Conservation (phyloP, 2,113 vertebrate species). For the Todiramphus saurophagus region DNA sequence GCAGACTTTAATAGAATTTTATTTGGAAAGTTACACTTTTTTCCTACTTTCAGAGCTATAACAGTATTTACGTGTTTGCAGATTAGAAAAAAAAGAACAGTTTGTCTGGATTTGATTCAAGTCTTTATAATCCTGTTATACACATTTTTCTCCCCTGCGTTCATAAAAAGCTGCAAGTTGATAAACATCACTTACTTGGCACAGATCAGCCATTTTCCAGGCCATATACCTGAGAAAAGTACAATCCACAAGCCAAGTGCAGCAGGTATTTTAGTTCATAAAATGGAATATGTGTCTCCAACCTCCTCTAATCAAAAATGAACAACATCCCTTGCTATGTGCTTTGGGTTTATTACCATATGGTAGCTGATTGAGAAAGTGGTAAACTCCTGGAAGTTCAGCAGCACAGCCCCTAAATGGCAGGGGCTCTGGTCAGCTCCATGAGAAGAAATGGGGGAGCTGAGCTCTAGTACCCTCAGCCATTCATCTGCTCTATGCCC, state of each 20-base stretch:
- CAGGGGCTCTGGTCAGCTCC: background rate
- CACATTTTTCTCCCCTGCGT: slow-evolving; percentile 21
- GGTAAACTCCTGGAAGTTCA: background rate
- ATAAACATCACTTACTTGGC: slow-evolving; percentile 58
- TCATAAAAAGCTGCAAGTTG: slow-evolving; percentile 46
- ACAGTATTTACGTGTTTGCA: slow-evolving; percentile 19
- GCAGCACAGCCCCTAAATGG: background rate
- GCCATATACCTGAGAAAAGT: slow-evolving; percentile 56
- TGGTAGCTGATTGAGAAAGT: slow-evolving; percentile 30
- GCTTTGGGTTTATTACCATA: slow-evolving; percentile 42
- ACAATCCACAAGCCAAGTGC: slow-evolving; percentile 43
- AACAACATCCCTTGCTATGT: background rate
- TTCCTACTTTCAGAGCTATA: background rate
- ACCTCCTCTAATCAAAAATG: slow-evolving; percentile 27
- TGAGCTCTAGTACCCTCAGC: background rate
- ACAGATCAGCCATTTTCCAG: slow-evolving; percentile 42
- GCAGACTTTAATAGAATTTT: slow-evolving; percentile 52
- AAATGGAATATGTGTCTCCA: slow-evolving; percentile 24
- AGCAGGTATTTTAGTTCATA: slow-evolving; percentile 51
- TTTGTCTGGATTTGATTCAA: slow-evolving; percentile 62
- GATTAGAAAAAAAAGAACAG: slow-evolving; percentile 54
- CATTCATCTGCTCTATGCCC: background rate
- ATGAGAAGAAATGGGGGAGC: background rate
- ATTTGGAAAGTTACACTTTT: slow-evolving; percentile 42
- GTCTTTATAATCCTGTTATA: slow-evolving; percentile 47